Conservation (phyloP, 2,888 invertebrate genomes). For the Chironomus tentans region DNA sequence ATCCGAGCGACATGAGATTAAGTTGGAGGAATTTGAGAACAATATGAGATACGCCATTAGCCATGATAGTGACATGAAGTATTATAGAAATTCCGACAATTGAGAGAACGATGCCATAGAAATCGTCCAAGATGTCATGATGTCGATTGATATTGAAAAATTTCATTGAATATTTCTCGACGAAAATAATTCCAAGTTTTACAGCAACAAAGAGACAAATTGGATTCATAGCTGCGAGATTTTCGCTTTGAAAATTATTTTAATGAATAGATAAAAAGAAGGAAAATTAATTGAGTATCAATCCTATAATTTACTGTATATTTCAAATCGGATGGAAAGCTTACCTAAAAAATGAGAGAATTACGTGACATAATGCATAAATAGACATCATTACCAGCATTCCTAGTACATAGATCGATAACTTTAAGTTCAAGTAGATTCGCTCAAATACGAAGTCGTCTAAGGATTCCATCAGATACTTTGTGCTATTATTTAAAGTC, state of each 20-base stretch:
- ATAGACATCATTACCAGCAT: not conserved
- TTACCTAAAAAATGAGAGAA: not conserved
- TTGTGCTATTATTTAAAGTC: not conserved
- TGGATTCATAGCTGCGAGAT: not conserved
- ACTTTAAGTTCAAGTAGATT: not conserved
- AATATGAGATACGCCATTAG: not conserved
- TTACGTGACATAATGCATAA: not conserved
- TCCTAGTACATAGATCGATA: not conserved
- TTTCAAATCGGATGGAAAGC: not conserved
- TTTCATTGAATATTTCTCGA: not conserved
- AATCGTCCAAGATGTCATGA: not conserved
- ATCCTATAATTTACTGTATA: not conserved
- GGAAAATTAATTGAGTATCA: not conserved
- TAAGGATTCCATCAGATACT: not conserved
- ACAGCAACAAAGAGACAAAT: not conserved
- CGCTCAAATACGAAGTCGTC: not conserved
- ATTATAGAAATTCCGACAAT: not conserved
- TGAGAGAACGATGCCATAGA: not conserved
- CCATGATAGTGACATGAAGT: not conserved
- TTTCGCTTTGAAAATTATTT: not conserved
- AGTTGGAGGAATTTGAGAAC: not conserved
- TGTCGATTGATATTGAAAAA: not conserved
- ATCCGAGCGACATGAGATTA: not conserved
- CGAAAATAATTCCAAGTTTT: not conserved
- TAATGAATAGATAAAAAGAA: not conserved